phyloP scores from a whole-genome alignment of 2,113 vertebrate genomes.

The Platycercus adscitus region DNA sequence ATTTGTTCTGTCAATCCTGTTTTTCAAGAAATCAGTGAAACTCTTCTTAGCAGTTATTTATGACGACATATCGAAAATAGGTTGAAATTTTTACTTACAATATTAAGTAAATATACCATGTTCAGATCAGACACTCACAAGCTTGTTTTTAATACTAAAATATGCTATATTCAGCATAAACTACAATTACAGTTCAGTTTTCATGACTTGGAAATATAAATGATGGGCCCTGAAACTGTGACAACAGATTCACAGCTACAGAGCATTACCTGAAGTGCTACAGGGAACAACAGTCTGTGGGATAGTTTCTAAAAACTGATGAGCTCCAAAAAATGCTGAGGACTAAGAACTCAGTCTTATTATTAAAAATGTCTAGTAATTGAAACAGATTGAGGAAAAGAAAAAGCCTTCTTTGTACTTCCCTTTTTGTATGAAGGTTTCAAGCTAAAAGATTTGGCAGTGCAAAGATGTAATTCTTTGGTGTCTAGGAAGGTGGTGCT shows the following conservation, averaged over 20 bases:
- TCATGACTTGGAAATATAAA: not conserved
- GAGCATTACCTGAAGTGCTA: not conserved
- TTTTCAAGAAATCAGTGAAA: not conserved
- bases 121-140: not conserved
- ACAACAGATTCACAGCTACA: not conserved
- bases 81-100: not conserved
- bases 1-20: not conserved
- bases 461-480: slow-evolving; percentile 82
- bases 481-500: slow-evolving; percentile 81
- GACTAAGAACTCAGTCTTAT: not conserved
- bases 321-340: not conserved
- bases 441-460: slow-evolving; percentile 78
- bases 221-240: not conserved
- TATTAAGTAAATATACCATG: not conserved
- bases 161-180: not conserved
- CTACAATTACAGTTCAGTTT: not conserved
- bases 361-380: not conserved
- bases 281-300: not conserved
- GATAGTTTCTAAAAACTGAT: not conserved
- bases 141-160: not conserved
- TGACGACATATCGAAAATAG: not conserved
- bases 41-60: not conserved
- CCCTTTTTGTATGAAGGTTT: slow-evolving; percentile 16
- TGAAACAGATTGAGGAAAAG: not conserved
- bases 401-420: not conserved